Conservation (phyloP, 53 echinoderm and acorn worm species). For the Astropecten irregularis region DNA sequence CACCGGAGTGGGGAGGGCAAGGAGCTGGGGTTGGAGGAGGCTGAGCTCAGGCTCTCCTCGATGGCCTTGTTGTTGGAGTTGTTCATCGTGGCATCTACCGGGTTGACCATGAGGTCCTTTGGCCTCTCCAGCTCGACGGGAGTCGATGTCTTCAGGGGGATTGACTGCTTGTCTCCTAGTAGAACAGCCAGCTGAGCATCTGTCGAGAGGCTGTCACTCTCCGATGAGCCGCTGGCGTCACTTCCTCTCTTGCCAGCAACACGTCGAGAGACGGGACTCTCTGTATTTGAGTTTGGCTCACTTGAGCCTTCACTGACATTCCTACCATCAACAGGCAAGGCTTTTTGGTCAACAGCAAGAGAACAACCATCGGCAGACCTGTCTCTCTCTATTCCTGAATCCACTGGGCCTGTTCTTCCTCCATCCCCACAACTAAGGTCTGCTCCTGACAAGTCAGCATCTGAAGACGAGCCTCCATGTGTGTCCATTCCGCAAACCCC, state of each 20-base stretch:
- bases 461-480: slow-evolving; percentile 4
- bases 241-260: slow-evolving; percentile 38
- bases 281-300: neutral
- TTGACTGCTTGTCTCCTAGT: neutral
- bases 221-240: slow-evolving; percentile 66
- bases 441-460: neutral
- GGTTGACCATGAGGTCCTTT: slow-evolving; percentile 33
- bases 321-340: neutral
- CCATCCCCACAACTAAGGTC: neutral
- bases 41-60: slow-evolving; percentile 58
- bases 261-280: slow-evolving; percentile 1
- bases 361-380: neutral
- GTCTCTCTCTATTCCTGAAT: slow-evolving; percentile 41
- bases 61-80: slow-evolving; percentile 38
- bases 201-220: slow-evolving; percentile 79
- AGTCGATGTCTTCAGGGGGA: neutral
- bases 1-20: slow-evolving; percentile 74
- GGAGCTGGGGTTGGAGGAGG: slow-evolving; percentile 53
- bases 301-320: neutral
- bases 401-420: slow-evolving; percentile 57
- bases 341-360: neutral
- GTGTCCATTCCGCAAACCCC: neutral
- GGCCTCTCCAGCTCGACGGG: slow-evolving; percentile 17
- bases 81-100: neutral
- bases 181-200: slow-evolving; percentile 76